phyloP scores from a whole-genome alignment of 2,797 vertebrate species.

The Lacerta viridis region DNA sequence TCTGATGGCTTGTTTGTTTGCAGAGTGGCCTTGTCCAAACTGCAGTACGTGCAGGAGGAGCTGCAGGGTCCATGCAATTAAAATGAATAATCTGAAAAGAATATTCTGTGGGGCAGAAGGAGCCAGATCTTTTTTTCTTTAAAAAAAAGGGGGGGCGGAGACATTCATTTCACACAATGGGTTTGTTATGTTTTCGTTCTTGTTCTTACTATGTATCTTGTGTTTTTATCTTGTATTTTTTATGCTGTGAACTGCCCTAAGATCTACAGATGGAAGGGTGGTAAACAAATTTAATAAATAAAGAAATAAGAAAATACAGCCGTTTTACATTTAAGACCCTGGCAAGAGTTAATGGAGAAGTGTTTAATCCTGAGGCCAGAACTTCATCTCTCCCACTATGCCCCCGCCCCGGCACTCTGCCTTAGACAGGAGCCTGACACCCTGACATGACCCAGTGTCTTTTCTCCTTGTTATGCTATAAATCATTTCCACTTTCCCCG shows the following conservation, averaged over 20 bases:
- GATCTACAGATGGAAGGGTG: too few species aligned
- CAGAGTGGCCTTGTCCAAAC: conserved; percentile 66
- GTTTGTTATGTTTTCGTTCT: too few species aligned
- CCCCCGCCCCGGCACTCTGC: conserved; percentile 38
- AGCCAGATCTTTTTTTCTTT: conserved; percentile 70
- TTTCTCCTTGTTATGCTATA: conserved; percentile 33
- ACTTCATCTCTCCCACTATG: conserved; percentile 56
- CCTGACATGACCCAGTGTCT: conserved; percentile 49
- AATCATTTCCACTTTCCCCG: conserved; percentile 16
- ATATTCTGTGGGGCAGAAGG: conserved; percentile 26
- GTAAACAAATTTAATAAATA: too few species aligned
- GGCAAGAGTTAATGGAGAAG: neutral
- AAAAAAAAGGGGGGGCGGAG: conserved; percentile 53
- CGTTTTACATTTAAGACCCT: too few species aligned
- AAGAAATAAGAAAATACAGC: too few species aligned
- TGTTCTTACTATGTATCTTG: too few species aligned
- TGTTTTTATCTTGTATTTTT: too few species aligned
- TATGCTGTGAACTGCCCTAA: too few species aligned
- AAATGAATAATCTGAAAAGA: conserved; percentile 64
- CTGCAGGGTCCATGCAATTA: conserved; percentile 45
- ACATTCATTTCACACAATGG: too few species aligned
- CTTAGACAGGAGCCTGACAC: conserved; percentile 19
- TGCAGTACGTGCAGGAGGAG: conserved; percentile 72
- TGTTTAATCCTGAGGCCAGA: neutral
- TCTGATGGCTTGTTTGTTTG: conserved; percentile 73